Evolutionary conservation across 1,140 invertebrate species (phyloP).

Genomic region (Cotesia vestalis): DNA sequence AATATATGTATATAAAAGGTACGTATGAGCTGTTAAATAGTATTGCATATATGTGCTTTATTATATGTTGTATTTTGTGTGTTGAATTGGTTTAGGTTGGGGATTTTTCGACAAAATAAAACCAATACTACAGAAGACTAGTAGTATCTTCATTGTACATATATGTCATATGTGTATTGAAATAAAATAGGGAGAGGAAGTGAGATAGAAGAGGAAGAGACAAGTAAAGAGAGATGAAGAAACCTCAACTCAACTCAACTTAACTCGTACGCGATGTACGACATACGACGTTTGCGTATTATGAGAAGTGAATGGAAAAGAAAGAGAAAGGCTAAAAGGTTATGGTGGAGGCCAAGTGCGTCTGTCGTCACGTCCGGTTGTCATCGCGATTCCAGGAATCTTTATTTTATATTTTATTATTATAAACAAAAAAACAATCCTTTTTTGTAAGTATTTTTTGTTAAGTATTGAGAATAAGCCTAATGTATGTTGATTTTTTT

Average conservation of each 20-base stretch:
- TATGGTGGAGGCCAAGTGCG: constrained; percentile 50
- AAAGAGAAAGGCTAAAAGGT: constrained; percentile 28
- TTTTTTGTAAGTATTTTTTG: too few species aligned
- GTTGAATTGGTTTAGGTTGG: neutral
- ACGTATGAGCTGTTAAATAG: neutral
- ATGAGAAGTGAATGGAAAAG: constrained; percentile 24
- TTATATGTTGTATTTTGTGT: neutral
- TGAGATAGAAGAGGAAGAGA: constrained; percentile 34
- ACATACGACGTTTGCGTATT: neutral
- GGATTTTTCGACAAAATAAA: too few species aligned
- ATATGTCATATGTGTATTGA: neutral
- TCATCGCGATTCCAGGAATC: constrained; percentile 31
- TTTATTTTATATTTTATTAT: neutral
- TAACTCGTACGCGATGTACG: constrained; percentile 10
- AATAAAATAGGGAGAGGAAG: constrained; percentile 15
- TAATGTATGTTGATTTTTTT: too few species aligned
- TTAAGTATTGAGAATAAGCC: too few species aligned
- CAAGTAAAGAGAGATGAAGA: constrained; percentile 22
- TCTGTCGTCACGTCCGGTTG: constrained; percentile 58
- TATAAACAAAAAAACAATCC: neutral
- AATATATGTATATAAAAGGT: too few species aligned
- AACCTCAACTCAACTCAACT: neutral
- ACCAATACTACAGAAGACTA: neutral
- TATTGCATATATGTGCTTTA: neutral
- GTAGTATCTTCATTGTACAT: neutral